Evolutionary conservation across 2,113 vertebrate species (phyloP).

Genomic region (Ictalurus furcatus): DNA sequence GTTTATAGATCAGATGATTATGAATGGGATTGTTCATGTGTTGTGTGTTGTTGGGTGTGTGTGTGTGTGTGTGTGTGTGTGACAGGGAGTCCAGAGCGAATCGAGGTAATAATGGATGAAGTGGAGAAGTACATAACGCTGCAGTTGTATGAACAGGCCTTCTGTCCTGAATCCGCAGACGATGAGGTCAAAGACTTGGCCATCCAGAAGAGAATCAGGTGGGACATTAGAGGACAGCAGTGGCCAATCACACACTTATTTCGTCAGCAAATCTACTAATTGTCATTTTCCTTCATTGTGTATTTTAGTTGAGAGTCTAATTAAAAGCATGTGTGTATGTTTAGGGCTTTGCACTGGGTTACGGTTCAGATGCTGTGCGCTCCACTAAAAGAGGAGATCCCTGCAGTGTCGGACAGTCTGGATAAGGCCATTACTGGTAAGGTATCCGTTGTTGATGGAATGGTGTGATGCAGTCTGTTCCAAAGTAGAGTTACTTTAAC

Average conservation of each 20-base stretch:
- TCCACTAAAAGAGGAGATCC: constrained; percentile 91
- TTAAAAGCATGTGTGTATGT: neutral
- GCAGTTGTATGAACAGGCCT: constrained; percentile 90
- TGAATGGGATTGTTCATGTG: neutral
- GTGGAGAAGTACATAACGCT: constrained; percentile 95
- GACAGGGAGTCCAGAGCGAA: constrained; percentile 83
- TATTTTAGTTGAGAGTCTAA: neutral
- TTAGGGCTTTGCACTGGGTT: constrained; percentile 86
- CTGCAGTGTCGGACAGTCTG: constrained; percentile 90
- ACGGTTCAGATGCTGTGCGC: constrained; percentile 94
- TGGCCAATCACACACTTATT: neutral
- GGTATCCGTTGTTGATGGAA: neutral
- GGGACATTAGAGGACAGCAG: neutral
- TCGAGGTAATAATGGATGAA: constrained; percentile 91
- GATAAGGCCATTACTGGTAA: constrained; percentile 96
- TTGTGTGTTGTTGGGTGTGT: neutral
- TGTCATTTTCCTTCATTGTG: neutral
- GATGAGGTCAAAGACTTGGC: constrained; percentile 95
- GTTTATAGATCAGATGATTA: neutral
- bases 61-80: neutral
- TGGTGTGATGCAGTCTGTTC: neutral
- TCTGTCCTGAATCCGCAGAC: constrained; percentile 94
- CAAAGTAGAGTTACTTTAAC: neutral
- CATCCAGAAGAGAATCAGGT: constrained; percentile 94
- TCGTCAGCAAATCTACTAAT: neutral